Evolutionary conservation across 2,113 vertebrate genomes (phyloP), one percentile per base, ranked within the genome.

Genomic region (Festucalex cinctus): DNA sequence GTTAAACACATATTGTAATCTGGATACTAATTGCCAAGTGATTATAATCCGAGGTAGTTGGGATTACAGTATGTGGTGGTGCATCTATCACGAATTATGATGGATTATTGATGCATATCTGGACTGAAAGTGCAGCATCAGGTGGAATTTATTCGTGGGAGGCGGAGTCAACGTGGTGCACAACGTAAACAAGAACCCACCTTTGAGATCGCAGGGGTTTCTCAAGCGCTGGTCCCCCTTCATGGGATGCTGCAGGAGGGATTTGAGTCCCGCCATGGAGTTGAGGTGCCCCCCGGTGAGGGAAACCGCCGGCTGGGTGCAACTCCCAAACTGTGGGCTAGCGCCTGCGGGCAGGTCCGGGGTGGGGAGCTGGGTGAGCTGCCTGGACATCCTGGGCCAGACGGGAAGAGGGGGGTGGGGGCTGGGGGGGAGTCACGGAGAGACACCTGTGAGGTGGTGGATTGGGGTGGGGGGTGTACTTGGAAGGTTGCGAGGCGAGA

Each of bases 311-410:
- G 89, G 83, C 75, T 90, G 90, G 63, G 80, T 86, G 48, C 88
- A 89, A 77, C 67, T 86, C 66, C 91, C 90, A 79, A 92, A 92
- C 81, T 92, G 91, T 14, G 91, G 90, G 79, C 90, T 91, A 14
- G 92, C 89, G 9, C 90, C 91, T 13, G 91, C 89, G 56, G 91
- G 90, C 44, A 92, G 84, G 82, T 92, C 91, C n/a, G 91, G 92
- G 80, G 83, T 88, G 44, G 90, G 85, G 61, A 90, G 87, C 88
- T 93, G 92, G 22, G 90, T 78, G 72, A 91, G 88, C 81, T 90
- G 91, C 86, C 90, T 89, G 83, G 92, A 91, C 91, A 93, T 92
- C 78, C 79, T 86, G 76, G 80, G 74, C 80, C 75, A 75, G 82
- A 81, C 57, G 37, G 78, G 70, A 71, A 43, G 17, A 16, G 26